phyloP scores from a whole-genome alignment of 2,113 vertebrate species.

The Tetraodon nigroviridis region DNA sequence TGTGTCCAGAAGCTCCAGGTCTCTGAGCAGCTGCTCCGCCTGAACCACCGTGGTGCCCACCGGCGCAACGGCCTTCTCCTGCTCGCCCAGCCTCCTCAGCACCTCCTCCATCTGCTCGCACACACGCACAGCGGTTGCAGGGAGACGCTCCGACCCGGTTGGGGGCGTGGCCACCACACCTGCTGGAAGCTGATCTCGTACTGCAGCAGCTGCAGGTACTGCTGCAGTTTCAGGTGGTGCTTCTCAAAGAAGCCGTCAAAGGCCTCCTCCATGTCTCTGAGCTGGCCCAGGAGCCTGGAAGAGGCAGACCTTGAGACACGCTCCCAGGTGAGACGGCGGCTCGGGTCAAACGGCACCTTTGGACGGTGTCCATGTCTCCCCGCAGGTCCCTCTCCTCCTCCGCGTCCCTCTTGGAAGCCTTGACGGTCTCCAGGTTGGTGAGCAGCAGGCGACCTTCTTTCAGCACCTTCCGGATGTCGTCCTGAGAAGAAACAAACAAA shows the following conservation, averaged over 20 bases:
- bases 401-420: slow-evolving; percentile 56
- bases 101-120: slow-evolving; percentile 78
- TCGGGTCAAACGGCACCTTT: slow-evolving; percentile 66
- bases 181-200: slow-evolving; percentile 92
- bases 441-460: slow-evolving; percentile 87
- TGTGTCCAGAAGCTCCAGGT: slow-evolving; percentile 78
- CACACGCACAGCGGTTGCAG: neutral
- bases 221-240: slow-evolving; percentile 93
- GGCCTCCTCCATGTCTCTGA: slow-evolving; percentile 92
- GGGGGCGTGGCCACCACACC: slow-evolving; percentile 62
- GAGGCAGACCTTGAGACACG: slow-evolving; percentile 15
- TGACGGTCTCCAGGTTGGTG: slow-evolving; percentile 81
- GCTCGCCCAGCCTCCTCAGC: slow-evolving; percentile 75
- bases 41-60: slow-evolving; percentile 77
- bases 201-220: slow-evolving; percentile 87
- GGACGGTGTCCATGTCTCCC: slow-evolving; percentile 86
- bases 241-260: slow-evolving; percentile 99
- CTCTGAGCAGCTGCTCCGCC: slow-evolving; percentile 82
- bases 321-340: neutral
- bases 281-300: slow-evolving; percentile 85
- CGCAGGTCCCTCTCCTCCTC: slow-evolving; percentile 72
- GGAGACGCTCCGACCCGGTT: no score
- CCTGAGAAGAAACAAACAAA: no score
- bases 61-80: slow-evolving; percentile 77
- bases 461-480: slow-evolving; percentile 83